Evolutionary conservation across 2,888 invertebrate species (phyloP), one percentile per base, ranked within the genome.

Genomic region (Heteropelma amictum): DNA sequence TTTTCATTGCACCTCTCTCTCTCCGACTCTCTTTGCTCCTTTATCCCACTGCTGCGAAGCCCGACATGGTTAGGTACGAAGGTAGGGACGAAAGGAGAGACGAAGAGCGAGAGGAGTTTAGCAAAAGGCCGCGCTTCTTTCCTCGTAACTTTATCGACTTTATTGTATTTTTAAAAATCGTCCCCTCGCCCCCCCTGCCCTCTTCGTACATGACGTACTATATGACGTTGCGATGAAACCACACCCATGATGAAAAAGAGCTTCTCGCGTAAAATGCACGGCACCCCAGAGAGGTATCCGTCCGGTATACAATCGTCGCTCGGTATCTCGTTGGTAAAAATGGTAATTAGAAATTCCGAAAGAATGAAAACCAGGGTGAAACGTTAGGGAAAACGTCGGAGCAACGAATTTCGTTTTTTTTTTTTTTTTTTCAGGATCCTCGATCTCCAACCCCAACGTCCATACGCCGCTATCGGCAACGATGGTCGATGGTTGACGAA

Each of bases 121-220:
- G 63, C 65, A 67, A 40, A 71, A 71, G 71, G 75, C 67, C 67
- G 75, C 72, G 58, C 63, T 74, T 58, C 63, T 69, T 73, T 71
- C 42, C 61, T 45, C 71, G 56, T 68, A 68, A 63, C 75, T 54
- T 72, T 76, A 76, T 76, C 75, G 75, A 76, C 75, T 71, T 71
- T 76, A 71, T 71, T 76, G 71, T 71, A 56, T 71, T 76, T 76
- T 74, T 69, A 47, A 30, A 47, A 72, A 72, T 72, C 72, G 38
- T 54, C 42, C 38, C 47, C 38, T 33, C 30, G 8, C 21, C 19
- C 47, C n/a, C 14, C 12, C 26, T 19, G 3, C 28, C 47, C 23
- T 26, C 23, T 17, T n/a, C 19, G 26, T 14, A n/a, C 35, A 47
- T 53, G 45, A 61, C 38, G 35, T 30, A 17, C 63, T 35, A 33